These are phyloP conservation scores for Augiades crinisus DNA, from an alignment of 2,888 invertebrate genomes.

Conservation along the genomic window DNA sequence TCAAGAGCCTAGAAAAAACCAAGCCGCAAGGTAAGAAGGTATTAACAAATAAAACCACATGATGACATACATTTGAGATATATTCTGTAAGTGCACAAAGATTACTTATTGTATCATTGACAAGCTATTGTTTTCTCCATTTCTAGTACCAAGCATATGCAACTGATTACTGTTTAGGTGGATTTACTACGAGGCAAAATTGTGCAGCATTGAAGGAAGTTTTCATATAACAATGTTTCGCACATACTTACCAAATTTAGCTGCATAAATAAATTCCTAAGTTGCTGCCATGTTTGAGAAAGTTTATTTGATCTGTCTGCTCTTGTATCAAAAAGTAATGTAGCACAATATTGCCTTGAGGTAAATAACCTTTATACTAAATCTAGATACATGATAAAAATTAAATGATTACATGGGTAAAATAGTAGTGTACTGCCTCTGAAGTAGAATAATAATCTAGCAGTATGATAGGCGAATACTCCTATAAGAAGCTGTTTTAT, in stretches of 20 bases:
- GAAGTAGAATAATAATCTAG: neutral
- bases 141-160: neutral
- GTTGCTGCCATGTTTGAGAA: too few relatives aligned
- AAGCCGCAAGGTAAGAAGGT: too few relatives aligned
- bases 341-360: neutral
- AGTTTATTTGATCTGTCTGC: too few relatives aligned
- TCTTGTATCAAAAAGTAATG: neutral
- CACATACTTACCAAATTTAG: too few relatives aligned
- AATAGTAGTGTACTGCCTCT: neutral
- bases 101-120: constrained; percentile 2
- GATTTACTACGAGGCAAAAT: neutral
- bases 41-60: too few relatives aligned
- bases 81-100: constrained; percentile 27
- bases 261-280: neutral
- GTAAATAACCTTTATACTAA: neutral
- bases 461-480: too few relatives aligned
- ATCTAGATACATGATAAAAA: neutral
- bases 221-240: too few relatives aligned
- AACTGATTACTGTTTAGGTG: neutral
- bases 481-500: too few relatives aligned
- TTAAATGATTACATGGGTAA: neutral
- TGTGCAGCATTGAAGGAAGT: too few relatives aligned
- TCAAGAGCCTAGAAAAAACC: too few relatives aligned
- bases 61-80: constrained; percentile 23
- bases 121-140: constrained; percentile 7